These are phyloP conservation scores for Episyrphus balteatus DNA, from an alignment of 1,140 invertebrate species.

Conservation along the genomic window DNA sequence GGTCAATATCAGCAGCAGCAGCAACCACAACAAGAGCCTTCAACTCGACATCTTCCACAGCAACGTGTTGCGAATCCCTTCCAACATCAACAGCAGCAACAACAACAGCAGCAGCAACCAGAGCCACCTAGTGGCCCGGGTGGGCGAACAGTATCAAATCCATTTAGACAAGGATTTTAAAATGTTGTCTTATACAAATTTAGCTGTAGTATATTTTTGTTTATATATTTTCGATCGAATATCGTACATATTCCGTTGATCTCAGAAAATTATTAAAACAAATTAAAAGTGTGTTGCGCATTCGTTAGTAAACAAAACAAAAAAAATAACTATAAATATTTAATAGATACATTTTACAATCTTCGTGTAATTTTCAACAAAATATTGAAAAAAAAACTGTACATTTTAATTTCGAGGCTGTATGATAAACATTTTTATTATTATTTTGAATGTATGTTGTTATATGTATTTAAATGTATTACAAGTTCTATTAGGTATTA, in stretches of 20 bases:
- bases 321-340: too few relatives aligned
- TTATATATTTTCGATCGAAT: constrained; percentile 14
- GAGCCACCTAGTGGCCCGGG: constrained; percentile 24
- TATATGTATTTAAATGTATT: too few relatives aligned
- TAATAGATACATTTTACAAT: too few relatives aligned
- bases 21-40: constrained; percentile 22
- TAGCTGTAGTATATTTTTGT: constrained; percentile 18
- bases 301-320: too few relatives aligned
- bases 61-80: constrained; percentile 41
- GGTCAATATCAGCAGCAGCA: constrained; percentile 37
- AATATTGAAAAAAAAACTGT: too few relatives aligned
- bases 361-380: too few relatives aligned
- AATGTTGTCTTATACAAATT: constrained; percentile 25
- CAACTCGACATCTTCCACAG: constrained; percentile 26
- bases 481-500: too few relatives aligned
- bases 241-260: constrained; percentile 14
- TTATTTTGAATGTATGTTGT: constrained; percentile 11
- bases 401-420: too few relatives aligned
- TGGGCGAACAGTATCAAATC: constrained; percentile 34
- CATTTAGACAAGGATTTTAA: constrained; percentile 48
- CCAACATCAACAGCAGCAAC: constrained; percentile 41
- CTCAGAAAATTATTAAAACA: not conserved
- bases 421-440: not conserved
- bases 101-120: constrained; percentile 39
- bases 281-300: too few relatives aligned